Percentiles rank a stretch among this genome's conserved stretches.
Evolutionary conservation across 2,113 vertebrate genomes (phyloP).

Genomic region (sheep (Ovis aries)): ARS-UI_Ramb_v3.0 NC_056057.1:43148501-43149000

Average conservation of each 20-base stretch:
- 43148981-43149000: not conserved
- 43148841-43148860: not conserved
- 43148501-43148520: not conserved
- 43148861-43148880: not conserved
- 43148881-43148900: not conserved
- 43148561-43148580: not conserved
- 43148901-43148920: not conserved
- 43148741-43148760: not conserved
- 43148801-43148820: not conserved
- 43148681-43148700: not conserved
- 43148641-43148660: not conserved
- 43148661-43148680: not conserved
- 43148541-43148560: not conserved
- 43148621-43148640: not conserved
- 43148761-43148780: not conserved
- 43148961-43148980: not conserved
- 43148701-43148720: not conserved
- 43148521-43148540: not conserved
- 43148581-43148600: not conserved
- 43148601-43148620: not conserved
- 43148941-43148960: not conserved
- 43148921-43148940: not conserved
- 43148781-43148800: not conserved
- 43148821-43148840: not conserved
- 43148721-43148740: not conserved